A percentile compares a stretch with the other conserved stretches of the same genome.
phyloP scores from a whole-genome alignment of 1,140 invertebrate species.

The Eciton burchellii region DNA sequence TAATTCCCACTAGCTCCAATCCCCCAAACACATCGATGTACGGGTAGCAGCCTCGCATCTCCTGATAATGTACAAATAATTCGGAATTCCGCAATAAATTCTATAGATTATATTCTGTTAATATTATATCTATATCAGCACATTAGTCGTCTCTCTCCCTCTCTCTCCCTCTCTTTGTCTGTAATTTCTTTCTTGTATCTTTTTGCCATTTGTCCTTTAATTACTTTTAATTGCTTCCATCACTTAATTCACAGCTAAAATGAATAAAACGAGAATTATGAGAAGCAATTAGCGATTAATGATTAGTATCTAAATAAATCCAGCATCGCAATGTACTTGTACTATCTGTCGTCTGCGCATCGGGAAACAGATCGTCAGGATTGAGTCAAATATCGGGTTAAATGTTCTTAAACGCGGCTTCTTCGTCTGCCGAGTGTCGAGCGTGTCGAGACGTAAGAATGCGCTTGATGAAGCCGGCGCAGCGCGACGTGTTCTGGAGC shows the following conservation, averaged over 20 bases:
- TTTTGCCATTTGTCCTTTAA: too few species aligned
- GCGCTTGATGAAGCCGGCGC: conserved; percentile 61
- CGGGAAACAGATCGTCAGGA: conserved; percentile 6
- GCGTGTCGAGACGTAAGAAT: conserved; percentile 38
- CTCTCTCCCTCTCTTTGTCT: neutral
- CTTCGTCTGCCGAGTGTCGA: conserved; percentile 23
- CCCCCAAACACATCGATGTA: too few species aligned
- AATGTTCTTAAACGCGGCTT: conserved; percentile 19
- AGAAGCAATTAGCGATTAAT: neutral
- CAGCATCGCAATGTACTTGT: neutral
- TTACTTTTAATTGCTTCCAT: too few species aligned
- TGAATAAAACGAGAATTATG: too few species aligned
- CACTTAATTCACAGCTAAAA: neutral
- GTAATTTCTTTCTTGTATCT: neutral
- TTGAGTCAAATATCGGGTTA: conserved; percentile 11
- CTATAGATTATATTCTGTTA: neutral
- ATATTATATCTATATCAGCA: neutral
- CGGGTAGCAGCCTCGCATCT: too few species aligned
- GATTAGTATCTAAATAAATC: conserved; percentile 3
- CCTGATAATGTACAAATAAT: neutral
- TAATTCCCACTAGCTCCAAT: too few species aligned
- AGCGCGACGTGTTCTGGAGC: conserved; percentile 76
- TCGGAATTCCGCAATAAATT: neutral
- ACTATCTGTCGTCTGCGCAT: neutral
- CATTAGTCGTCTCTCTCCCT: neutral